Conservation (phyloP, 2,113 vertebrate genomes). For the Lamprotornis superbus region DNA sequence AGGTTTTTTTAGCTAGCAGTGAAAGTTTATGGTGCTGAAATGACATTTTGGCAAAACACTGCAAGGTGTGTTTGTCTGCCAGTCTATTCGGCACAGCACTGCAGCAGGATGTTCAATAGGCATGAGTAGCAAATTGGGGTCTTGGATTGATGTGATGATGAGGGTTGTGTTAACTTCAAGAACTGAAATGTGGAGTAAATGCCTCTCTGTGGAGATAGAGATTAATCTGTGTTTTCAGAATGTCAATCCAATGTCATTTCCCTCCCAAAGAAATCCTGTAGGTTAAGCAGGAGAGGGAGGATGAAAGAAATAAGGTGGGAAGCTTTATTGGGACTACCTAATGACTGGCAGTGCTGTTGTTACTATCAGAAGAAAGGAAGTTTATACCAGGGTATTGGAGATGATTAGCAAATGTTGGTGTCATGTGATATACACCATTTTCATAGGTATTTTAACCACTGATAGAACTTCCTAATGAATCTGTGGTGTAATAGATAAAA, state of each 20-base stretch:
- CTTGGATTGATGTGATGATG: background rate
- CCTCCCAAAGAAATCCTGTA: background rate
- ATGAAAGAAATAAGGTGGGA: background rate
- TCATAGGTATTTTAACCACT: background rate
- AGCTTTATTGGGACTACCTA: background rate
- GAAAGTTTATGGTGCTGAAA: background rate
- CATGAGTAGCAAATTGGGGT: background rate
- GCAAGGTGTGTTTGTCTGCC: background rate
- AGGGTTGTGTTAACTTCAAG: background rate
- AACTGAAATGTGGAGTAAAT: background rate
- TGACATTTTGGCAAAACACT: background rate
- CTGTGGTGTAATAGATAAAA: background rate
- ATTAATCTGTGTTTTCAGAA: background rate
- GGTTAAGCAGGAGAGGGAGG: background rate
- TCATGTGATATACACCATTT: background rate
- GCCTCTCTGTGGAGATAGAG: background rate
- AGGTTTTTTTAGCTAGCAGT: background rate
- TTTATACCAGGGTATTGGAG: background rate
- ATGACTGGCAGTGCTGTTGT: background rate
- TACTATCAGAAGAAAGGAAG: background rate
- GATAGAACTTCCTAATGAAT: background rate
- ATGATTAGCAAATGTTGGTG: background rate
- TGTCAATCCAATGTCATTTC: background rate
- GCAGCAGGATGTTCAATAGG: background rate
- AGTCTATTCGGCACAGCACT: background rate